Evolutionary conservation across 1,140 invertebrate species (phyloP).

Genomic region (Probaryconus sp.): DNA sequence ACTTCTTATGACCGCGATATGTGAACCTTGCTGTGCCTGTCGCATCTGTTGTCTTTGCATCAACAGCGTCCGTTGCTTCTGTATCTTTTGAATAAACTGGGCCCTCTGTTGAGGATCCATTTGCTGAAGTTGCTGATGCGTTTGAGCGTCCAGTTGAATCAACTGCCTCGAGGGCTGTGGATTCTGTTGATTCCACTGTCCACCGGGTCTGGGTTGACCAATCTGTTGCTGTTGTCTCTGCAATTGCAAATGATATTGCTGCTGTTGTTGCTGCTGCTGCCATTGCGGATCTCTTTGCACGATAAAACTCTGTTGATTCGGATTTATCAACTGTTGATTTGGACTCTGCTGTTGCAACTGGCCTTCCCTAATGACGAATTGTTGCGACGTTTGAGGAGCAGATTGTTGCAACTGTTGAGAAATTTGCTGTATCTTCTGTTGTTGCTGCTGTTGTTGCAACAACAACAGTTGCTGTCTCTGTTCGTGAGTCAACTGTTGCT

Average conservation of each 20-base stretch:
- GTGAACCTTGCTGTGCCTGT: constrained; percentile 77
- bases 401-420: constrained; percentile 77
- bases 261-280: constrained; percentile 76
- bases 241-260: constrained; percentile 73
- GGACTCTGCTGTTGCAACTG: constrained; percentile 79
- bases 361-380: constrained; percentile 79
- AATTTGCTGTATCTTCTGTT: constrained; percentile 77
- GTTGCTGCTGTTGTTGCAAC: constrained; percentile 70
- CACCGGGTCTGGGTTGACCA: constrained; percentile 71
- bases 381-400: constrained; percentile 77
- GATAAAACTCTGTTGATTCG: constrained; percentile 78
- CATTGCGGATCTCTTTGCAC: constrained; percentile 81
- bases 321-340: constrained; percentile 74
- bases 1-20: constrained; percentile 78
- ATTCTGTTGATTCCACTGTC: constrained; percentile 76
- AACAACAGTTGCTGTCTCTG: constrained; percentile 75
- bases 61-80: constrained; percentile 82
- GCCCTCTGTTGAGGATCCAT: constrained; percentile 87
- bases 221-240: constrained; percentile 70
- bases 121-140: constrained; percentile 89
- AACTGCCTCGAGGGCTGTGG: constrained; percentile 80
- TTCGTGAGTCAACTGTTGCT: constrained; percentile 69
- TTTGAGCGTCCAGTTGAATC: constrained; percentile 88
- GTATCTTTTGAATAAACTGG: constrained; percentile 86
- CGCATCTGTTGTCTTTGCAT: constrained; percentile 79